These are phyloP conservation scores for Chionoecetes opilio DNA, from an alignment of 1,140 invertebrate species.

Conservation along the genomic window DNA sequence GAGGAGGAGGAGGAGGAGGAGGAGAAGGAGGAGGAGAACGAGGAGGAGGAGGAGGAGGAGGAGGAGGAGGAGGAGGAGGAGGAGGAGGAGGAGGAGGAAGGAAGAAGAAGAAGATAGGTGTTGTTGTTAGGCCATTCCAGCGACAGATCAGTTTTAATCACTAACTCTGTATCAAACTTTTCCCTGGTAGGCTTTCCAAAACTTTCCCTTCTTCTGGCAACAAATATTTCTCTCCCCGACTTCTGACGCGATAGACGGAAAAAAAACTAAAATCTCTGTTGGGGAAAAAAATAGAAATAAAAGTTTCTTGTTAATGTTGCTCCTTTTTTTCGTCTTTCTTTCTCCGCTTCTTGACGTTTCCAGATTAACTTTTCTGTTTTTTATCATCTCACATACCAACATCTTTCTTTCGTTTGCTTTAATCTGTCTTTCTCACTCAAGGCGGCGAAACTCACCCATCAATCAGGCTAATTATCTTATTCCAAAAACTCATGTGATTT, in stretches of 20 bases:
- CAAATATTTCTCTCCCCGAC: constrained; percentile 29
- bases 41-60: not conserved
- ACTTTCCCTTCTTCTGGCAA: constrained; percentile 16
- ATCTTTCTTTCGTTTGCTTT: not conserved
- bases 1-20: not conserved
- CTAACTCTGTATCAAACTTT: constrained; percentile 20
- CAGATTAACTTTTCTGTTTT: not conserved
- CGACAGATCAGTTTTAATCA: constrained; percentile 20
- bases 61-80: not conserved
- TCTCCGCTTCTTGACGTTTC: not conserved
- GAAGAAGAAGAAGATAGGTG: not conserved
- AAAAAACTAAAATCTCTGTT: not conserved
- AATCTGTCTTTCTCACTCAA: not conserved
- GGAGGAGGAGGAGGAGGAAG: not conserved
- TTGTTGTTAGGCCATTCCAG: not conserved
- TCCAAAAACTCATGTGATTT: not conserved
- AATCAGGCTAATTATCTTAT: not conserved
- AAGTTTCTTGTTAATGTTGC: too few species aligned
- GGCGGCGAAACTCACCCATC: not conserved
- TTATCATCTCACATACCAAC: too few species aligned
- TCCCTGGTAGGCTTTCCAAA: constrained; percentile 11
- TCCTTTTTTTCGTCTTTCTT: not conserved
- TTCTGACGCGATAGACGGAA: not conserved
- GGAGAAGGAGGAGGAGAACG: not conserved
- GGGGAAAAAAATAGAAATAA: not conserved